Conservation (phyloP, 2,113 vertebrate genomes). For the Gopherus flavomarginatus region DNA sequence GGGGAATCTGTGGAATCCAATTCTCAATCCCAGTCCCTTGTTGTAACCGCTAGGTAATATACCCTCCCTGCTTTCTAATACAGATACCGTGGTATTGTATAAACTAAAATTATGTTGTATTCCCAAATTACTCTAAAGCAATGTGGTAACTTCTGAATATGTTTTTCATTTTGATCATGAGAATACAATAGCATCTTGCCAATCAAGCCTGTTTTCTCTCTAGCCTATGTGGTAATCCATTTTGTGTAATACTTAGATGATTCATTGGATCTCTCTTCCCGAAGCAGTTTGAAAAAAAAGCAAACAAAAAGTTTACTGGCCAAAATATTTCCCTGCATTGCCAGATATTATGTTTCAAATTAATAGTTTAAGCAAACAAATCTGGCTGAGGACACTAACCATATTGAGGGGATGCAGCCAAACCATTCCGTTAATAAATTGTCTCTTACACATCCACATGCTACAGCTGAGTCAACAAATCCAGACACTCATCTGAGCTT, state of each 20-base stretch:
- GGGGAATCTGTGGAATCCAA: not conserved
- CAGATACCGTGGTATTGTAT: not conserved
- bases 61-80: not conserved
- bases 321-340: conserved; percentile 22
- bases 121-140: not conserved
- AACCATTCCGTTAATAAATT: conserved; percentile 27
- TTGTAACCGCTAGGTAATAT: not conserved
- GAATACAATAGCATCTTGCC: conserved; percentile 9
- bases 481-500: not conserved
- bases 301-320: not conserved
- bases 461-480: not conserved
- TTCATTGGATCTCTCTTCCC: conserved; percentile 32
- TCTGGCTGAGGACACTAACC: not conserved
- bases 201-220: conserved; percentile 27
- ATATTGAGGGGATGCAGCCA: not conserved
- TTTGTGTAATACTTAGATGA: conserved; percentile 51
- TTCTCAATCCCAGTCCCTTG: not conserved
- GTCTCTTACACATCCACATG: not conserved
- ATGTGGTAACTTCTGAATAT: conserved; percentile 24
- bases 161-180: conserved; percentile 50
- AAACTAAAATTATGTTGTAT: not conserved
- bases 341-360: conserved; percentile 18
- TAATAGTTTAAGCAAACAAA: not conserved
- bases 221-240: conserved; percentile 3
- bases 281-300: conserved; percentile 1